Percentiles rank a stretch among this genome's conserved stretches.
Evolutionary conservation across 2,113 vertebrate genomes (phyloP).

Genomic region (Myotis brandtii): DNA sequence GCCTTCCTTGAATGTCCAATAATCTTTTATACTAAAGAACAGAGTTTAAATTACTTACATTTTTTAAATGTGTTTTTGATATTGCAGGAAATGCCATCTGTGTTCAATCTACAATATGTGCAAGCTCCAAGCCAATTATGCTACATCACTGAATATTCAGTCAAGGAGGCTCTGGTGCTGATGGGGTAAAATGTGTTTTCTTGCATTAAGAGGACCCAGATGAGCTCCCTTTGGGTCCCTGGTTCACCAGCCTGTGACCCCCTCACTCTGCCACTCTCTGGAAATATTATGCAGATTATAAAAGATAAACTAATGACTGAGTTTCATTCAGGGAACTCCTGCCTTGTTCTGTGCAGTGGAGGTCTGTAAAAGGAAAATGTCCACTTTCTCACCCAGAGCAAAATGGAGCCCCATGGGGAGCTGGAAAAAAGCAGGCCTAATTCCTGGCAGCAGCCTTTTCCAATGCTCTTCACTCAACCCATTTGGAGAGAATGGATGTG

Average conservation of each 20-base stretch:
- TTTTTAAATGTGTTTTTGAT: conserved; percentile 46
- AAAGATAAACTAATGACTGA: conserved; percentile 51
- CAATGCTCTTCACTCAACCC: conserved; percentile 1
- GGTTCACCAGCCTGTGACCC: not conserved
- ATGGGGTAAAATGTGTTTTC: not conserved
- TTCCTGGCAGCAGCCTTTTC: conserved; percentile 41
- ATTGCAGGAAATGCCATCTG: conserved; percentile 65
- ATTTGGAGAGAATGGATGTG: conserved; percentile 65
- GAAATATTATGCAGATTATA: conserved; percentile 46
- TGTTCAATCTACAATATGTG: conserved; percentile 40
- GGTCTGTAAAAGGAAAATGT: conserved; percentile 64
- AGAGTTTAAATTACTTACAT: conserved; percentile 31
- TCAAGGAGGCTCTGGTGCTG: not conserved
- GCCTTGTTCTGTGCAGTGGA: conserved; percentile 5
- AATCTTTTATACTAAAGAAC: conserved; percentile 11
- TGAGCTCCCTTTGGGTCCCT: not conserved
- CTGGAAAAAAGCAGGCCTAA: conserved; percentile 60
- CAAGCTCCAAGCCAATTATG: conserved; percentile 33
- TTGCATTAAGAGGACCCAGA: conserved; percentile 18
- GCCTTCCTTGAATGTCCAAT: not conserved
- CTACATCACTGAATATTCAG: conserved; percentile 52
- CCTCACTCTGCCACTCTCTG: not conserved
- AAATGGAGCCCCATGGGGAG: conserved; percentile 62
- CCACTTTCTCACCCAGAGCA: conserved; percentile 46
- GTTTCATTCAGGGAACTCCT: conserved; percentile 53